A percentile compares a stretch with the other conserved stretches of the same genome.
These are phyloP conservation scores for Sorex fumeus DNA, from an alignment of 2,113 vertebrate genomes.

Conservation along the genomic window DNA sequence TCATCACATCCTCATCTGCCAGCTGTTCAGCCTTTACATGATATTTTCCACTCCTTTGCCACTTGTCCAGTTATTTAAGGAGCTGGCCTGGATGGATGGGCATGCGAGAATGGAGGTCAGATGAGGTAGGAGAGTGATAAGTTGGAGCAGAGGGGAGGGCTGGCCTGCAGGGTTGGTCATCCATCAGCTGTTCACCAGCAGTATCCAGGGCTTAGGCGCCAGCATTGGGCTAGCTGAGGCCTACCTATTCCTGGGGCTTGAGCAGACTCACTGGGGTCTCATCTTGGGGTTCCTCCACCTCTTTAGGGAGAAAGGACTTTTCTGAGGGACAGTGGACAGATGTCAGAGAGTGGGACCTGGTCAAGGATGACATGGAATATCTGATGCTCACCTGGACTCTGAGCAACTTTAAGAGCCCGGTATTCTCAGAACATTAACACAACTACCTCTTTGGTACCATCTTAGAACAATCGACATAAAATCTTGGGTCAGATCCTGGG, in stretches of 20 bases:
- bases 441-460: too few species aligned
- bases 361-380: not conserved
- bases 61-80: constrained; percentile 60
- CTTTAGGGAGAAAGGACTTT: not conserved
- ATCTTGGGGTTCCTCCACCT: not conserved
- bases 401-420: not conserved
- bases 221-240: fast-evolving
- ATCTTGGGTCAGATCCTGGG: not conserved
- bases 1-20: not conserved
- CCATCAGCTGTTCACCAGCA: not conserved
- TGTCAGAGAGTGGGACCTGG: not conserved
- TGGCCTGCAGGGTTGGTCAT: fast-evolving
- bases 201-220: not conserved
- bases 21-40: not conserved
- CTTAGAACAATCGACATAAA: not conserved
- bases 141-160: not conserved
- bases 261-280: not conserved
- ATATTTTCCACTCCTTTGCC: not conserved
- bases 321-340: not conserved
- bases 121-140: not conserved
- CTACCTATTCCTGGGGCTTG: fast-evolving
- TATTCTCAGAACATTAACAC: not conserved
- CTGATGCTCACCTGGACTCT: not conserved
- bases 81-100: not conserved
- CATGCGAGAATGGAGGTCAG: constrained; percentile 19